Conservation (phyloP, 2,888 invertebrate species). For the Noctua pronuba region DNA sequence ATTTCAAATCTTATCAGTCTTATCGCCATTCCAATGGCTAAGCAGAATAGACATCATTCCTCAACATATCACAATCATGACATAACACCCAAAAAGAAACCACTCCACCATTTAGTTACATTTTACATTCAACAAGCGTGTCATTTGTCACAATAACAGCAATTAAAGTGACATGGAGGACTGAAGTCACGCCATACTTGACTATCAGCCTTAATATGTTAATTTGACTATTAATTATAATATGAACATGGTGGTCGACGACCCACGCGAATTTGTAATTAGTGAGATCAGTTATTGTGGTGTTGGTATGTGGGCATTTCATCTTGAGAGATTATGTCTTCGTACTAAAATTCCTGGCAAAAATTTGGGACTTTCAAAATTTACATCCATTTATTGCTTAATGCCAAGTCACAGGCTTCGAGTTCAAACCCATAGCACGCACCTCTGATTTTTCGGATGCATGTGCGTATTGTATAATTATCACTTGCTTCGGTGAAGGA, state of each 20-base stretch:
- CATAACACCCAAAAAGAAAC: constrained; percentile 4
- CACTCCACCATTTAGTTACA: constrained; percentile 3
- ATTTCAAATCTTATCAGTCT: neutral
- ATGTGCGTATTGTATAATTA: too few relatives aligned
- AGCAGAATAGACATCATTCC: neutral
- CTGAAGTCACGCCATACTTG: constrained; percentile 47
- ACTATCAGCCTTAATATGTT: constrained; percentile 50
- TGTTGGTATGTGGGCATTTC: neutral
- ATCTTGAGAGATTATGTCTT: neutral
- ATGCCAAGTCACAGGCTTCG: too few relatives aligned
- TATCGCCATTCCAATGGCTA: neutral
- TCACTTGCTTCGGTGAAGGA: too few relatives aligned
- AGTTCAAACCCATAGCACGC: too few relatives aligned
- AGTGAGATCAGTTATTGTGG: constrained; percentile 27
- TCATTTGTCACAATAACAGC: constrained; percentile 61
- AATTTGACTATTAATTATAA: constrained; percentile 59
- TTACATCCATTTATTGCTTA: too few relatives aligned
- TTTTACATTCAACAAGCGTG: constrained; percentile 29
- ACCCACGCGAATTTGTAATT: constrained; percentile 62
- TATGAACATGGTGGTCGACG: constrained; percentile 27
- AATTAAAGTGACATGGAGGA: constrained; percentile 47
- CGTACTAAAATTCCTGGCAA: neutral
- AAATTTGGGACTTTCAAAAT: too few relatives aligned
- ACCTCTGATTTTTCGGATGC: too few relatives aligned
- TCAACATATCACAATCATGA: neutral